Evolutionary conservation across 37 sponge, comb jelly and placozoan species (phyloP).

Genomic region (Theonella swinhoei): DNA sequence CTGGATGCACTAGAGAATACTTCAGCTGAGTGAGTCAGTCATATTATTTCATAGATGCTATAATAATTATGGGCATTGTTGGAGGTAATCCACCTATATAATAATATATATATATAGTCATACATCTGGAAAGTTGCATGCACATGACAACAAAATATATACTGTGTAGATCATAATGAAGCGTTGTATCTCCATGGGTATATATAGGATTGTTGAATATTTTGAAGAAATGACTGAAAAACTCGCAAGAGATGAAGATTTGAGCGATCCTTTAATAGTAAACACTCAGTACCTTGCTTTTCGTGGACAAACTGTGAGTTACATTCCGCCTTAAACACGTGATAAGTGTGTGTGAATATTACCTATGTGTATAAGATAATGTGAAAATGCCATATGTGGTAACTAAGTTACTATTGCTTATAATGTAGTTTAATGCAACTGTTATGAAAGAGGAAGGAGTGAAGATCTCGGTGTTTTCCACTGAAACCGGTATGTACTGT

Average conservation of each 20-base stretch:
- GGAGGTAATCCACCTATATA: neutral
- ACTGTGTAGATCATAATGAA: constrained; percentile 1
- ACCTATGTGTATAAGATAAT: too few relatives aligned
- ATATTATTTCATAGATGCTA: too few relatives aligned
- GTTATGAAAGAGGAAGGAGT: neutral
- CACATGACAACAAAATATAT: neutral
- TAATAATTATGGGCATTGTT: neutral
- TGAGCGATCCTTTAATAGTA: neutral
- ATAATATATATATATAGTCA: too few relatives aligned
- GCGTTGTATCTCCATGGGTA: neutral
- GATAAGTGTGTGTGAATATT: too few relatives aligned
- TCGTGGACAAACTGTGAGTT: neutral
- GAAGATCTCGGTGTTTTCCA: neutral
- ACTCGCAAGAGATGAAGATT: neutral
- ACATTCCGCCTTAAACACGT: too few relatives aligned
- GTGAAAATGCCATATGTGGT: too few relatives aligned
- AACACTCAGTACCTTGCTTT: neutral
- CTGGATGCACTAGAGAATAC: neutral
- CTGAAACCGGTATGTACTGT: neutral
- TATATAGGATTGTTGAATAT: neutral
- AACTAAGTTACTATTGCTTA: too few relatives aligned
- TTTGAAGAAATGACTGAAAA: neutral
- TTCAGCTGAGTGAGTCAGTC: neutral
- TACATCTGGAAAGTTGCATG: neutral
- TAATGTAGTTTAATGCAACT: neutral